These are phyloP conservation scores for Pseudomyrmex sp. DNA, from an alignment of 1,140 invertebrate genomes.

Conservation along the genomic window DNA sequence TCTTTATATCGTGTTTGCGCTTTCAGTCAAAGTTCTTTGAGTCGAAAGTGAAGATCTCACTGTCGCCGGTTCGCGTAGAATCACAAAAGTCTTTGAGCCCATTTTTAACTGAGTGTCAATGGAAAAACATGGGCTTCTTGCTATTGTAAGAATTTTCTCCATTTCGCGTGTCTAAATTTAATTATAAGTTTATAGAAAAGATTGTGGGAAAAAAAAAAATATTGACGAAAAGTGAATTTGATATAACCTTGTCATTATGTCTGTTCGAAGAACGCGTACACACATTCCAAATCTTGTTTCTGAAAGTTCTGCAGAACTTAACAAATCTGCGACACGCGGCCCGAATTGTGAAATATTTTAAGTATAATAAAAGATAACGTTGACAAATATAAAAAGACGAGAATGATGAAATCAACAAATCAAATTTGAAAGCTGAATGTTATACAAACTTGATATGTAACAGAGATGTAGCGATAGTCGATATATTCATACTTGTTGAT, in stretches of 20 bases:
- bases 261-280: not conserved
- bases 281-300: not conserved
- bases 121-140: slow-evolving; percentile 63
- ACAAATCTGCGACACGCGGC: slow-evolving; percentile 14
- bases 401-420: not conserved
- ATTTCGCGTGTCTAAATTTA: slow-evolving; percentile 33
- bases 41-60: slow-evolving; percentile 46
- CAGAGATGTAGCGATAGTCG: not conserved
- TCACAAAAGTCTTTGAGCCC: slow-evolving; percentile 75
- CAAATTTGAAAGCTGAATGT: slow-evolving; percentile 34
- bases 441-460: slow-evolving; percentile 20
- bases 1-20: not conserved
- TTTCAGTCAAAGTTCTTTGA: slow-evolving; percentile 23
- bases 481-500: not conserved
- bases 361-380: not conserved
- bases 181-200: not conserved
- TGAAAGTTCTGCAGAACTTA: slow-evolving; percentile 35
- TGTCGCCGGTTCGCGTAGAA: slow-evolving; percentile 65
- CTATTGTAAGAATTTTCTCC: slow-evolving; percentile 69
- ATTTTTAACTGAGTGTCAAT: slow-evolving; percentile 59
- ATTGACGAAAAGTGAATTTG: not conserved
- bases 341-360: slow-evolving; percentile 45
- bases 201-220: not conserved
- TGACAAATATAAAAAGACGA: not conserved
- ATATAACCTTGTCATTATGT: slow-evolving; percentile 27